Evolutionary conservation across 1,140 invertebrate species (phyloP).

Genomic region (Metaphire vulgaris): DNA sequence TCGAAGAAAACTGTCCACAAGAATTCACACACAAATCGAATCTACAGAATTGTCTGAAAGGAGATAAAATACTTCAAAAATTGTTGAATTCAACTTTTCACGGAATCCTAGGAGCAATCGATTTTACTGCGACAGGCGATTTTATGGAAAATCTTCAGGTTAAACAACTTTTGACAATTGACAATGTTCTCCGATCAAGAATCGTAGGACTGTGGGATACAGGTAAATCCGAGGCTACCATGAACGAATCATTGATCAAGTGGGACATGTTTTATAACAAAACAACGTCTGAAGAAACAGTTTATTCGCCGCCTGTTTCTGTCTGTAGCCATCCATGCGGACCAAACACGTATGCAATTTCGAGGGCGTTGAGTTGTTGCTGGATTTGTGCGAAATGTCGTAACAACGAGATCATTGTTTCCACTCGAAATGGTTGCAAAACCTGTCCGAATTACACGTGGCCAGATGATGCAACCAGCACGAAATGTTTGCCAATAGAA

Average conservation of each 20-base stretch:
- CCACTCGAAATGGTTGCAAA: not conserved
- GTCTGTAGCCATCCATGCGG: not conserved
- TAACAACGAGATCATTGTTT: not conserved
- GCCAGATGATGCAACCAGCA: not conserved
- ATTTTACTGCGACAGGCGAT: not conserved
- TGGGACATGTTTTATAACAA: not conserved
- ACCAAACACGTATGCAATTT: not conserved
- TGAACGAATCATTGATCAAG: not conserved
- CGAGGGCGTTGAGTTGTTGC: not conserved
- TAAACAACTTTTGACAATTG: not conserved
- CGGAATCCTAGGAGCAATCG: not conserved
- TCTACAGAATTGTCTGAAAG: not conserved
- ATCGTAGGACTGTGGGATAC: not conserved
- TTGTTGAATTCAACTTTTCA: not conserved
- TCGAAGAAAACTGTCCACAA: not conserved
- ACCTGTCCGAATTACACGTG: not conserved
- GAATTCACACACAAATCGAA: not conserved
- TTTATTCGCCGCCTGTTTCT: not conserved
- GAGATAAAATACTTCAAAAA: not conserved
- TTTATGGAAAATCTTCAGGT: not conserved
- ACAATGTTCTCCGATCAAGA: not conserved
- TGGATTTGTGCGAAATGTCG: not conserved
- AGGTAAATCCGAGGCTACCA: not conserved
- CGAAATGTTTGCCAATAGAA: not conserved
- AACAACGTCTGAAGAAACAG: no score